Evolutionary conservation across 2,888 invertebrate genomes (phyloP), one percentile per base, ranked within the genome.

Genomic region (Tachina fera): DNA sequence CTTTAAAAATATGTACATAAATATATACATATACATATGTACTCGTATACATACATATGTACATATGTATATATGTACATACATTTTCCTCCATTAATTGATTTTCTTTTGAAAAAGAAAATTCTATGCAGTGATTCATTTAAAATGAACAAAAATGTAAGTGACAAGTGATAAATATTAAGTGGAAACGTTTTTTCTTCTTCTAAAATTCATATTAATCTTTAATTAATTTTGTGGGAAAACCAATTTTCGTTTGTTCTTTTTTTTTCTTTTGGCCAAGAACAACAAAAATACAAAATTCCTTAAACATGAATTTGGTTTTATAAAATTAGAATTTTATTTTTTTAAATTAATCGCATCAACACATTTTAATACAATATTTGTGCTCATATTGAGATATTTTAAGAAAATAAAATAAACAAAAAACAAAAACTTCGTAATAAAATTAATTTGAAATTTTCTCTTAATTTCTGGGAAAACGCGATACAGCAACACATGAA

Each of bases 391-490:
- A 22, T 47, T 49, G 11, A 19, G 63, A 14, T 75, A 61, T 76
- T 67, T 67, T 56, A 58, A 76, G 58, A 67, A 67, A 56, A 76
- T 22, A 13, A 51, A 4, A 60, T 19, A 1, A 60, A 45, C 47
- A 75, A 31, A 53, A 39, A 61, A 53, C 31, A 11, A 58, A 72
- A 49, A 61, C 76, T 83, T 83, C 72, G 65, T 83, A 83, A 77
- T 83, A 45, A 79, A 70, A 79, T 83, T 83, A 83, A 83, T 72
- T 72, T 41, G n/a, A n/a, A 16, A 58, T 58, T 16, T 56, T 65
- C 39, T 65, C 43, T 47, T 53, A 51, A 43, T 51, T 75, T 63
- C 22, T 75, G 11, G 43, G 75, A 56, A 76, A 75, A 76, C 51
- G 43, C 74, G 51, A 76, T 31, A 31, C 65, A 53, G 22, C 22